Percentiles rank a stretch among this genome's conserved stretches.
phyloP scores from a whole-genome alignment of 2,113 vertebrate species.

The Holacanthus passer region DNA sequence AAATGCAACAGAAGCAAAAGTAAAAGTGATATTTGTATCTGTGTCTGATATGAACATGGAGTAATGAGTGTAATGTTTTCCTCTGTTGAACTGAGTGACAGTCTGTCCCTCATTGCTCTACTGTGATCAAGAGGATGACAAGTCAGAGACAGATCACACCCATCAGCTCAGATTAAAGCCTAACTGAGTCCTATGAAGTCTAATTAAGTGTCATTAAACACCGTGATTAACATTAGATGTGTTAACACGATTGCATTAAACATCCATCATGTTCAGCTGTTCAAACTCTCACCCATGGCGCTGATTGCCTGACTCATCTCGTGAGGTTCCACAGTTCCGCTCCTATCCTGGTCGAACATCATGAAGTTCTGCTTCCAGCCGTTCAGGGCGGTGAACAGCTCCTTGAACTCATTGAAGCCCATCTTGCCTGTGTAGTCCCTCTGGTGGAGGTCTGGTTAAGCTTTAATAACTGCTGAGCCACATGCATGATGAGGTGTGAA shows the following conservation, averaged over 20 bases:
- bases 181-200: neutral
- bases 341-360: constrained; percentile 89
- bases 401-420: constrained; percentile 94
- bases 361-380: constrained; percentile 95
- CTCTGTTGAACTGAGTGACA: neutral
- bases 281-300: constrained; percentile 87
- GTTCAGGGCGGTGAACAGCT: constrained; percentile 88
- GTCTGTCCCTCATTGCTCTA: neutral
- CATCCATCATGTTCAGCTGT: neutral
- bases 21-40: no score
- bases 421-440: constrained; percentile 91
- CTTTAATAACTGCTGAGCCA: neutral
- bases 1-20: no score
- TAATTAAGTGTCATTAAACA: constrained; percentile 25
- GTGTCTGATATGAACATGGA: no score
- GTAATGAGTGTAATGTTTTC: neutral
- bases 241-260: neutral
- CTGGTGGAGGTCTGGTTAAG: constrained; percentile 84
- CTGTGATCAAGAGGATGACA: neutral
- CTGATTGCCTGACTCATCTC: constrained; percentile 88
- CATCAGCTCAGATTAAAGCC: neutral
- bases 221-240: neutral
- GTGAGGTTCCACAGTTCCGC: constrained; percentile 89
- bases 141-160: neutral
- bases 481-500: no score